These are phyloP conservation scores for Cisticola juncidis DNA, from an alignment of 2,113 vertebrate genomes.

Conservation along the genomic window DNA sequence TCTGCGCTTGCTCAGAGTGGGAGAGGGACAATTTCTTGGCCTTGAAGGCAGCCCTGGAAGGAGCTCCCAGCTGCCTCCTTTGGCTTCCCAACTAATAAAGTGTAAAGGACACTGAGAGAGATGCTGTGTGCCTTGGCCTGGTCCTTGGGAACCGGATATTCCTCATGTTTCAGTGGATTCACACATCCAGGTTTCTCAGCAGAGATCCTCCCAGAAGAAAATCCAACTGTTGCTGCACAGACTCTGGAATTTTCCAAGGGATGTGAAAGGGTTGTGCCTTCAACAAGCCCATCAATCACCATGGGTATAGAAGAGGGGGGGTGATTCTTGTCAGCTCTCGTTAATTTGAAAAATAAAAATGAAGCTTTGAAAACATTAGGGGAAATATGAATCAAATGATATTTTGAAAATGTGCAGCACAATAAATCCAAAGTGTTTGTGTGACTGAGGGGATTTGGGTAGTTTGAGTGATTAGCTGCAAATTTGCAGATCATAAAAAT, in stretches of 20 bases:
- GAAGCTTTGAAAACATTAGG: not conserved
- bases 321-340: not conserved
- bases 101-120: not conserved
- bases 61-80: not conserved
- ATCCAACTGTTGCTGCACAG: not conserved
- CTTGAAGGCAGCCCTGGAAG: not conserved
- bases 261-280: not conserved
- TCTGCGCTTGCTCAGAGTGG: not conserved
- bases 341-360: not conserved
- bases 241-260: not conserved
- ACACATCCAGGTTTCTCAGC: not conserved
- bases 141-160: not conserved
- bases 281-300: not conserved
- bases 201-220: not conserved
- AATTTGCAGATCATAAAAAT: not conserved
- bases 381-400: not conserved
- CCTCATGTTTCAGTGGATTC: not conserved
- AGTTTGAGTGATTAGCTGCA: not conserved
- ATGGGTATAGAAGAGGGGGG: not conserved
- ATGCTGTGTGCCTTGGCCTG: not conserved
- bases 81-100: not conserved
- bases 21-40: not conserved
- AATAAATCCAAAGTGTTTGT: not conserved
- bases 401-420: not conserved
- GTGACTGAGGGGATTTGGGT: not conserved